A percentile compares a stretch with the other conserved stretches of the same genome.
phyloP scores from a whole-genome alignment of 2,797 vertebrate species.

The Sebastes hubbsi region DNA sequence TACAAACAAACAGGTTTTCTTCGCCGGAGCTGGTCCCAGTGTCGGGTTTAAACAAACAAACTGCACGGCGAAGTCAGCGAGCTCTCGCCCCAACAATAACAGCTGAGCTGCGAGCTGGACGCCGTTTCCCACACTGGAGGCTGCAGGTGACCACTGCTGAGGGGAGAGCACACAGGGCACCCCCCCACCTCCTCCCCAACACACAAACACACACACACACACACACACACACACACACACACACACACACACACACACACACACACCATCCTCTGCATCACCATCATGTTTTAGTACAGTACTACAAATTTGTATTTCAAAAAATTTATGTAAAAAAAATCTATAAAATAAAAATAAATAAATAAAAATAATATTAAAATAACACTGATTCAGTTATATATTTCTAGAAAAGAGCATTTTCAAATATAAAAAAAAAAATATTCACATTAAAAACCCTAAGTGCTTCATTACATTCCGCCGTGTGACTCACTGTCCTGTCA shows the following conservation, averaged over 20 bases:
- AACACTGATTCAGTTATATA: neutral
- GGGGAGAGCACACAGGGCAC: constrained; percentile 18
- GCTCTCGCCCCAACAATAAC: constrained; percentile 84
- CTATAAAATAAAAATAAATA: neutral
- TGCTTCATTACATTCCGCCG: neutral
- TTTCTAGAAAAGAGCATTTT: neutral
- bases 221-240: neutral
- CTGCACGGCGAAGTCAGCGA: constrained; percentile 74
- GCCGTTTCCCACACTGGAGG: constrained; percentile 83
- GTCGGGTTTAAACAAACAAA: constrained; percentile 88
- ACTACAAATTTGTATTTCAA: neutral
- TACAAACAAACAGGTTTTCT: constrained; percentile 85
- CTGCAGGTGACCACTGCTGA: constrained; percentile 67
- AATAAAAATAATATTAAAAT: neutral
- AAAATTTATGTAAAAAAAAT: neutral
- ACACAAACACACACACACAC: constrained; percentile 6
- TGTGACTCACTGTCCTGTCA: constrained; percentile 37
- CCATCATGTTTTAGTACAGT: neutral
- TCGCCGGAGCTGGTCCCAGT: constrained; percentile 74
- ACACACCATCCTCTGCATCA: neutral
- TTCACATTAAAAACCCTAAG: neutral
- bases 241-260: neutral
- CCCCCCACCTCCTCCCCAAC: neutral
- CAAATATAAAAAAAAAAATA: neutral
- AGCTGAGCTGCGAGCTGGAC: constrained; percentile 78